A percentile compares a stretch with the other conserved stretches of the same genome.
These are phyloP conservation scores for Sebastes diploproa DNA, from an alignment of 2,797 vertebrate genomes.

Conservation along the genomic window DNA sequence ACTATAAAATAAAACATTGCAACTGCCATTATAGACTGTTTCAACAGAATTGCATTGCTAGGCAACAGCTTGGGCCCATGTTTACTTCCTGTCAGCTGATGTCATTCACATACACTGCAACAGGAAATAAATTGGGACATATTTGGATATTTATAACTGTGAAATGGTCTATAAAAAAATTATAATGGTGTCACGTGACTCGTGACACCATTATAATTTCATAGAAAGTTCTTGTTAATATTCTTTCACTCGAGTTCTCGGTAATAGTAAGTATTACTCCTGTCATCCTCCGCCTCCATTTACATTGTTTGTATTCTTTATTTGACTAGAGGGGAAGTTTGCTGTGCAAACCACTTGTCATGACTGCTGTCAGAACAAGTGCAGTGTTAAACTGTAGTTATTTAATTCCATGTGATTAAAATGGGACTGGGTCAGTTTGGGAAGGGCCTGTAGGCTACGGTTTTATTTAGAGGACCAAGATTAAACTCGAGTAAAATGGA, in stretches of 20 bases:
- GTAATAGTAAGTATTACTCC: conserved; percentile 54
- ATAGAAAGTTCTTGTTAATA: neutral
- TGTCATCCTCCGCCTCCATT: conserved; percentile 67
- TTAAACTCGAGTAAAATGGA: conserved; percentile 84
- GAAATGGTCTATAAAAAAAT: neutral
- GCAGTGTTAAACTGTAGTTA: conserved; percentile 82
- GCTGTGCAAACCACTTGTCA: conserved; percentile 81
- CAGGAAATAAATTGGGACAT: too few relatives aligned
- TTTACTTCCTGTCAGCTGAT: too few relatives aligned
- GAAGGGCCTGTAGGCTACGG: conserved; percentile 71
- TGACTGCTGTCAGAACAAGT: conserved; percentile 84
- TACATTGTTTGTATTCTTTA: conserved; percentile 70
- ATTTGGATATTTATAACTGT: too few relatives aligned
- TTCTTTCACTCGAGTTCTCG: conserved; percentile 1
- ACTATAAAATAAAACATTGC: neutral
- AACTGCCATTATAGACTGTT: fast-evolving
- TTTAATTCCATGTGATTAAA: conserved; percentile 89
- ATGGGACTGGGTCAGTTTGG: conserved; percentile 83
- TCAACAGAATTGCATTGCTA: too few relatives aligned
- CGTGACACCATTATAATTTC: too few relatives aligned
- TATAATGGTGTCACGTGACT: neutral
- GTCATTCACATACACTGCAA: too few relatives aligned
- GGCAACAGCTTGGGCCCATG: too few relatives aligned
- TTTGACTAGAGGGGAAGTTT: conserved; percentile 78
- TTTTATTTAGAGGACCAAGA: conserved; percentile 84